Evolutionary conservation across 2,888 invertebrate genomes (phyloP).

Genomic region (Sialis lutaria): DNA sequence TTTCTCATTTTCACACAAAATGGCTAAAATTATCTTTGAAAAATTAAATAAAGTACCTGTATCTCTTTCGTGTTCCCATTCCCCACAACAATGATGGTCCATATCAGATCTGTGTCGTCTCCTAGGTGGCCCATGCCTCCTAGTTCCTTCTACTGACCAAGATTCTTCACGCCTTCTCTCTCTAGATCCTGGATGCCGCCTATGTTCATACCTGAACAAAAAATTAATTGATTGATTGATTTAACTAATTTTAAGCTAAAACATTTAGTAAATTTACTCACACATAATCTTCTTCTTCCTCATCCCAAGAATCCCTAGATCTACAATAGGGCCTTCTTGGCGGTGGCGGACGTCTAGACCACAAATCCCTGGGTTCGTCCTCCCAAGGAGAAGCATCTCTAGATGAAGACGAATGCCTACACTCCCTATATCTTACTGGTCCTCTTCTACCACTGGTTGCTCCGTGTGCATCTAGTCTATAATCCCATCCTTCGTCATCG

Average conservation of each 20-base stretch:
- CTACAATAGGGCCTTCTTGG: neutral
- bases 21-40: too few species aligned
- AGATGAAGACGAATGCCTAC: slow-evolving; percentile 42
- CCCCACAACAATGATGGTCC: slow-evolving; percentile 27
- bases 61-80: slow-evolving; percentile 32
- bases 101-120: slow-evolving; percentile 14
- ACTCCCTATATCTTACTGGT: slow-evolving; percentile 10
- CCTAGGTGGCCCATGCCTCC: slow-evolving; percentile 22
- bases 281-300: slow-evolving; percentile 59
- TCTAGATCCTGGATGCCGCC: slow-evolving; percentile 24
- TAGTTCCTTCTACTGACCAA: slow-evolving; percentile 6
- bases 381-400: slow-evolving; percentile 71
- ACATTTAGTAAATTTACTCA: slow-evolving; percentile 23
- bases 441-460: slow-evolving; percentile 15
- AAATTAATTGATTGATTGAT: neutral
- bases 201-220: slow-evolving; percentile 17
- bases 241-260: neutral
- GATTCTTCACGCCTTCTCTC: slow-evolving; percentile 22
- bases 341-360: slow-evolving; percentile 25
- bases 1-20: too few species aligned
- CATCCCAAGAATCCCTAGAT: slow-evolving; percentile 35
- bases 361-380: slow-evolving; percentile 36
- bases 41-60: slow-evolving; percentile 17
- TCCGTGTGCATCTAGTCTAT: slow-evolving; percentile 10
- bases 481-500: slow-evolving; percentile 22